Percentiles rank a stretch among this genome's conserved stretches.
These are phyloP conservation scores for Muscidifurax raptorellus DNA, from an alignment of 1,140 invertebrate genomes.

Conservation along the genomic window DNA sequence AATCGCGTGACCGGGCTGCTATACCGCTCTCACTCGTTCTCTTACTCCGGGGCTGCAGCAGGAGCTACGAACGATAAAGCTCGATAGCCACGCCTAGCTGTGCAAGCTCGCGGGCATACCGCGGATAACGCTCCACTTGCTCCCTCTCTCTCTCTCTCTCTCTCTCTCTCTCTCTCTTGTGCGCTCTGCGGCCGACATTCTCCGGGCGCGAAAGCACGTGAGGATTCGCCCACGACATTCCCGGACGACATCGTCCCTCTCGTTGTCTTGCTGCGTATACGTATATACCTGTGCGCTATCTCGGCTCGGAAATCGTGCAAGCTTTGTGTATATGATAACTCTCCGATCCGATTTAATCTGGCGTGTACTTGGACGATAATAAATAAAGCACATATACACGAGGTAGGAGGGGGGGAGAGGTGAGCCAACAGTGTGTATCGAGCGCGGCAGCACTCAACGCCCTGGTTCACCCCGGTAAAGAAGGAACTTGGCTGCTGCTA, in stretches of 20 bases:
- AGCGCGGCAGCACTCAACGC: background rate
- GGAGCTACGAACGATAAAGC: constrained; percentile 37
- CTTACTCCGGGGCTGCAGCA: background rate
- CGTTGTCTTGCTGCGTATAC: background rate
- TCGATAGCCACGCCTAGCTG: constrained; percentile 51
- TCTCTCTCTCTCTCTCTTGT: too few species aligned
- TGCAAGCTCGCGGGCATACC: constrained; percentile 5
- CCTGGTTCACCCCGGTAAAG: background rate
- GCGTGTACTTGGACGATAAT: background rate
- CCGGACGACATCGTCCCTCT: background rate
- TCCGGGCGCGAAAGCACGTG: constrained; percentile 15
- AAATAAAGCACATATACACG: constrained; percentile 12
- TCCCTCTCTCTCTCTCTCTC: background rate
- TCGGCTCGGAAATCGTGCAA: background rate
- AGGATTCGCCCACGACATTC: constrained; percentile 24
- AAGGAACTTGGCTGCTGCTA: constrained; percentile 8
- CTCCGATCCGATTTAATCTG: constrained; percentile 23
- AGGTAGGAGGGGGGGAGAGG: background rate
- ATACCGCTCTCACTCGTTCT: background rate
- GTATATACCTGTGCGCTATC: background rate
- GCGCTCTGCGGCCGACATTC: constrained; percentile 7
- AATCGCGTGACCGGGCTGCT: constrained; percentile 47
- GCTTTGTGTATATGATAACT: background rate
- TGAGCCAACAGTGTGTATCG: constrained; percentile 1
- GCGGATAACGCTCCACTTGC: background rate